Percentiles rank a stretch among this genome's conserved stretches.
phyloP scores from a whole-genome alignment of 2,113 vertebrate species.

The Cepphus grylle region DNA sequence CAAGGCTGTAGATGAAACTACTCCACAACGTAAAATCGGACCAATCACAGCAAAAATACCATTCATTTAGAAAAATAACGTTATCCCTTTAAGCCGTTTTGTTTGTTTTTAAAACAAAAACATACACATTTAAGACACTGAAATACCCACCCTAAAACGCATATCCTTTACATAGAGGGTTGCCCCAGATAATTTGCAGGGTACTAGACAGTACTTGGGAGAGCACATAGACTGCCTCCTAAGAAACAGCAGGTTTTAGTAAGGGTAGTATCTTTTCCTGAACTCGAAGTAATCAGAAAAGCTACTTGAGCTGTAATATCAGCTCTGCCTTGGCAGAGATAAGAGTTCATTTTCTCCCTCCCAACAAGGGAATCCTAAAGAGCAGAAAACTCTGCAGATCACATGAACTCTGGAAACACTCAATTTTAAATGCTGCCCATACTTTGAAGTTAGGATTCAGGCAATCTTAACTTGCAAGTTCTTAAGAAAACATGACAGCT shows the following conservation, averaged over 20 bases:
- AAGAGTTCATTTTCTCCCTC: background rate
- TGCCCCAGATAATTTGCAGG: background rate
- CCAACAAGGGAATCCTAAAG: background rate
- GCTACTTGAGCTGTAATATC: background rate
- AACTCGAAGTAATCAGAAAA: background rate
- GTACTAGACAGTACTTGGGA: background rate
- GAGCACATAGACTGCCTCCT: background rate
- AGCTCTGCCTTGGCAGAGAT: background rate
- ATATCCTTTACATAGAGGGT: background rate
- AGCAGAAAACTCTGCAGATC: background rate
- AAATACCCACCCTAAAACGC: background rate
- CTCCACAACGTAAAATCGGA: background rate
- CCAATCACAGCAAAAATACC: background rate
- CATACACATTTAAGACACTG: background rate
- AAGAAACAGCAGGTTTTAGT: background rate
- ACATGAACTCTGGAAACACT: background rate
- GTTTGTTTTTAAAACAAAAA: background rate
- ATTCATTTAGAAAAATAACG: background rate
- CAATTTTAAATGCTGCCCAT: background rate
- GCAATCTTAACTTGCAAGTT: background rate
- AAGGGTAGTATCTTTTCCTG: background rate
- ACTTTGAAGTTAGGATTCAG: background rate
- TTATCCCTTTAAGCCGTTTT: background rate
- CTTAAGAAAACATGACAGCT: background rate
- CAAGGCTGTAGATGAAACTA: background rate